Conservation (phyloP, 2,888 invertebrate genomes). For the Caenorhabditis panamensis region DNA sequence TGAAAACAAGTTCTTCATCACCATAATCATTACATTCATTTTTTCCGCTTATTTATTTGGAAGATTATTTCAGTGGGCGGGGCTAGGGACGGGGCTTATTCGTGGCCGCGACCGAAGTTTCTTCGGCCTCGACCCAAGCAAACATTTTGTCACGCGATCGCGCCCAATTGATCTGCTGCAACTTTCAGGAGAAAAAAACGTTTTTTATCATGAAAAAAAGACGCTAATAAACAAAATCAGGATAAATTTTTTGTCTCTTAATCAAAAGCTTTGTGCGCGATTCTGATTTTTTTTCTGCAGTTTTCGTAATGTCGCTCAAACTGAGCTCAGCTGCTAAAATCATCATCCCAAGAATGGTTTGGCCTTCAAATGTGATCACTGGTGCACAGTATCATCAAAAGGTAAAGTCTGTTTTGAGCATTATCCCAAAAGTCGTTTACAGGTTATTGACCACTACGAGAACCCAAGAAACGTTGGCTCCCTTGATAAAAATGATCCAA, state of each 20-base stretch:
- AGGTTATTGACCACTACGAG: constrained; percentile 99
- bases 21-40: constrained; percentile 1
- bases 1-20: constrained; percentile 26
- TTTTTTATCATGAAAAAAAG: no score
- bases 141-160: no score
- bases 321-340: constrained; percentile 38
- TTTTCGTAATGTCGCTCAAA: constrained; percentile 46
- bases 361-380: constrained; percentile 5
- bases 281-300: no score
- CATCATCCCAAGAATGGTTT: constrained; percentile 17
- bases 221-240: no score
- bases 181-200: no score
- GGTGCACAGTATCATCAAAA: constrained; percentile 77
- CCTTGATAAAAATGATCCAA: constrained; percentile 92
- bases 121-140: no score
- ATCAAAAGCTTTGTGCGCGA: no score
- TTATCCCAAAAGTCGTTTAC: neutral
- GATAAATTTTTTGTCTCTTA: no score
- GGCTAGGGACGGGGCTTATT: no score
- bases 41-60: neutral
- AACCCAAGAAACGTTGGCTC: constrained; percentile 99
- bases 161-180: no score
- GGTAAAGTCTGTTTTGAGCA: constrained; percentile 44
- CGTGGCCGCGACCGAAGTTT: no score
- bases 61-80: neutral